Percentiles rank a stretch among this genome's conserved stretches.
Conservation (phyloP, 2,113 vertebrate genomes). For the Antechinus stuartii region DNA sequence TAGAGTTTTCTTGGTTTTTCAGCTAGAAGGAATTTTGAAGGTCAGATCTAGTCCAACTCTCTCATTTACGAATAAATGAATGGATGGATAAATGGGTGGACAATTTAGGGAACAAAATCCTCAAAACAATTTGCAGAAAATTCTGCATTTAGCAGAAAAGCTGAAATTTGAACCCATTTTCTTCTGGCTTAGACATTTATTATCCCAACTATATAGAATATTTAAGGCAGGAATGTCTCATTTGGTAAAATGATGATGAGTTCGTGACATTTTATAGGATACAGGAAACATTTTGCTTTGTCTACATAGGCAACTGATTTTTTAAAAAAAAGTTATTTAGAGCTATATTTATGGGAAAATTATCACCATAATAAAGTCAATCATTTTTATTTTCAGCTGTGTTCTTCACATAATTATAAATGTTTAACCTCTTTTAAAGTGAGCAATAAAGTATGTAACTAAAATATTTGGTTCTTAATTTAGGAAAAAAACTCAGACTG, state of each 20-base stretch:
- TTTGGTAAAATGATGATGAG: neutral
- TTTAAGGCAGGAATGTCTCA: neutral
- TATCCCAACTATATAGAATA: neutral
- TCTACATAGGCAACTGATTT: neutral
- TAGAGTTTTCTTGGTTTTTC: neutral
- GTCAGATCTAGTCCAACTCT: neutral
- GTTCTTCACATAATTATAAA: neutral
- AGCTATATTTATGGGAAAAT: neutral
- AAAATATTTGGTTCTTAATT: neutral
- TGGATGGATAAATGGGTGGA: neutral
- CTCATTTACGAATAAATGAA: neutral
- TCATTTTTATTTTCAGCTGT: neutral
- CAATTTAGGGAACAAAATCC: neutral
- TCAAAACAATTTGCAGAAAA: neutral
- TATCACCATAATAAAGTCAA: neutral
- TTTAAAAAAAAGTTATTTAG: neutral
- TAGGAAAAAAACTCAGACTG: neutral
- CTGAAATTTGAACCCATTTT: neutral
- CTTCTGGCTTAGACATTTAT: neutral
- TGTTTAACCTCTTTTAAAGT: neutral
- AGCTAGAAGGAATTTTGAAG: neutral
- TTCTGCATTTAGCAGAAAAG: neutral
- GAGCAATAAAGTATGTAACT: neutral
- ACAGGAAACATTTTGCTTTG: neutral
- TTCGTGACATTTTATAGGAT: neutral